Evolutionary conservation across 1,140 invertebrate genomes (phyloP), one percentile per base, ranked within the genome.

Genomic region (Carposina sasakii): DNA sequence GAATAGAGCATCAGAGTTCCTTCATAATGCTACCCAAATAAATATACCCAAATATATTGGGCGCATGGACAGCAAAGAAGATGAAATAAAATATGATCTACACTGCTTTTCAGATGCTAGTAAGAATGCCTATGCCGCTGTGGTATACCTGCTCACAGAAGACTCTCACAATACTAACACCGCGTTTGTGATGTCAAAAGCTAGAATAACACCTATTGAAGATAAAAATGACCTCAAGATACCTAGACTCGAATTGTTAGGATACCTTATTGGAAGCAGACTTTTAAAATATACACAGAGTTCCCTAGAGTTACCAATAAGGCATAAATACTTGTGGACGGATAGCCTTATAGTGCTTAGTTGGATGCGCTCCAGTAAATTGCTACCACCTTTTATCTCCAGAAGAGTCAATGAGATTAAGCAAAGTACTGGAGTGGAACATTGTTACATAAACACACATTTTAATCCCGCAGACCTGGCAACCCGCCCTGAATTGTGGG

Each of bases 41-140:
- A 19, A 19, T 2, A 8, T 37, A 8, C 34, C 34, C 4, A 16
- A 19, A 37, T 37, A 19, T 37, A 19, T 37, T 3, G 34, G 13
- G 5, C 9, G 4, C 5, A 19, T 8, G 3, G 3, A 3, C 13
- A 2, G 2, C 4, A 15, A 13, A 4, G 15, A 33, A 34, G 17
- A 37, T 8, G n/a, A 2, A 8, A 15, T 15, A 17, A n/a, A 19
- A 37, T 20, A 37, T n/a, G 3, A 37, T 6, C 8, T 37, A 8
- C 34, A 37, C 13, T 8, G 8, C 34, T 37, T 23, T 2, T 39
- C 31, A 10, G 46, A 48, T 30, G 46, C 46, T 4, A 26, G 21
- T 4, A 37, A 37, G 16, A 20, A 48, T 19, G 31, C 46, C 17
- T 48, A 26, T 33, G 34, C 33, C 13, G 33, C 33, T 6, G 46